These are phyloP conservation scores for Stichodactyla helianthus DNA, from an alignment of 64 coral and sea anemone species.

Conservation along the genomic window DNA sequence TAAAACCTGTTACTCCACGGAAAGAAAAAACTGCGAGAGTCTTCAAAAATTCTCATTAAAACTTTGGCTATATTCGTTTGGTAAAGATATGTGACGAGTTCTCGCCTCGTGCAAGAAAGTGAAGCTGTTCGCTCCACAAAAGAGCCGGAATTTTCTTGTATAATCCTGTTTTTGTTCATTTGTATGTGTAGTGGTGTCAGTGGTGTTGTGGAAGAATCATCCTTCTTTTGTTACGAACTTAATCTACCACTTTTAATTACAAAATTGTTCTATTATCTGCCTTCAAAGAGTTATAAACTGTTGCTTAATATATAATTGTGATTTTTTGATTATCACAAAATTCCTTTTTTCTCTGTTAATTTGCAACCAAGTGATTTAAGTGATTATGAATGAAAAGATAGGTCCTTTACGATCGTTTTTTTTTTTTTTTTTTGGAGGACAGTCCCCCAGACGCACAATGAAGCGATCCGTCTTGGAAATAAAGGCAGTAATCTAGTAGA, in stretches of 20 bases:
- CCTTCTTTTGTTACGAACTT: constrained; percentile 50
- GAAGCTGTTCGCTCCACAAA: not conserved
- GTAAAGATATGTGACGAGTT: not conserved
- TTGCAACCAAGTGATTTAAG: constrained; percentile 48
- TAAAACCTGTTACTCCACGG: not conserved
- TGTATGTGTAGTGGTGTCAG: not conserved
- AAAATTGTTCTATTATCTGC: constrained; percentile 83
- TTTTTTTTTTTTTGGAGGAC: no score
- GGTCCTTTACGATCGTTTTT: not conserved
- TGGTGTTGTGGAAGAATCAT: constrained; percentile 11
- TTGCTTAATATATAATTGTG: constrained; percentile 55
- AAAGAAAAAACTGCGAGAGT: not conserved
- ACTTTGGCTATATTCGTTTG: not conserved
- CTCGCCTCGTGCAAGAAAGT: not conserved
- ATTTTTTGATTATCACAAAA: constrained; percentile 74
- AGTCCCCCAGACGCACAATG: not conserved
- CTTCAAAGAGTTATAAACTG: constrained; percentile 76
- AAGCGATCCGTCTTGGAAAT: not conserved
- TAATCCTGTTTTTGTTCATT: constrained; percentile 3
- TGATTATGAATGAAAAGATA: not conserved
- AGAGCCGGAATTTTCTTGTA: not conserved
- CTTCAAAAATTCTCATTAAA: not conserved
- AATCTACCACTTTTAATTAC: constrained; percentile 71
- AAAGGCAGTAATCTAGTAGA: not conserved
- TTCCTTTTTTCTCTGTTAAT: constrained; percentile 74